phyloP scores from a whole-genome alignment of 1,140 invertebrate genomes.

The Oppia nitens region DNA sequence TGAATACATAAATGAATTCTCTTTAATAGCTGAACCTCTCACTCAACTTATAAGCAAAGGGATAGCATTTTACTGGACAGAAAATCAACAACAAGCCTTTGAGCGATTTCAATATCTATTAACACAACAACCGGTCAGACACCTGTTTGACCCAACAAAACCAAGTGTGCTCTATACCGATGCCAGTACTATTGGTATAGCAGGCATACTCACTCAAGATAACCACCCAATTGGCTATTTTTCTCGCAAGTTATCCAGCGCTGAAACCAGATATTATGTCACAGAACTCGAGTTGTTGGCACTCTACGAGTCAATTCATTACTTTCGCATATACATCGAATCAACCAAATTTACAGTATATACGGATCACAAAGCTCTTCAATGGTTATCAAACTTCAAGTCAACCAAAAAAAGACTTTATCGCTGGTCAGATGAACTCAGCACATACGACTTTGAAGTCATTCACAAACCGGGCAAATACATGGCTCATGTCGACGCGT shows the following conservation, averaged over 20 bases:
- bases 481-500: conserved; percentile 7
- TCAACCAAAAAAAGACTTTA: background rate
- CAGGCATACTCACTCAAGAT: conserved; percentile 31
- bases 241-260: conserved; percentile 27
- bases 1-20: conserved; percentile 24
- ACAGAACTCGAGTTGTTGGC: conserved; percentile 36
- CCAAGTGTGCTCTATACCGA: conserved; percentile 13
- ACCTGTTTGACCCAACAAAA: conserved; percentile 19
- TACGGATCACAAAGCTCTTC: conserved; percentile 34
- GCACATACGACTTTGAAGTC: conserved; percentile 9
- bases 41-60: conserved; percentile 30
- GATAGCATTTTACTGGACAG: conserved; percentile 24
- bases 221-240: conserved; percentile 30
- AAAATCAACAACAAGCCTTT: conserved; percentile 25
- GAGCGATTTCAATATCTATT: conserved; percentile 25
- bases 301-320: conserved; percentile 32
- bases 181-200: conserved; percentile 22
- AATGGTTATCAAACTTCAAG: conserved; percentile 6
- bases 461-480: conserved; percentile 9
- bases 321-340: conserved; percentile 36
- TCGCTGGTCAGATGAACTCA: conserved; percentile 2
- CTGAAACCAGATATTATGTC: conserved; percentile 34
- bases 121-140: conserved; percentile 19
- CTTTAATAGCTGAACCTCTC: conserved; percentile 25
- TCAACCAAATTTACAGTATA: conserved; percentile 28